Evolutionary conservation across 1,140 invertebrate genomes (phyloP).

Genomic region (Heliconius hermathena): DNA sequence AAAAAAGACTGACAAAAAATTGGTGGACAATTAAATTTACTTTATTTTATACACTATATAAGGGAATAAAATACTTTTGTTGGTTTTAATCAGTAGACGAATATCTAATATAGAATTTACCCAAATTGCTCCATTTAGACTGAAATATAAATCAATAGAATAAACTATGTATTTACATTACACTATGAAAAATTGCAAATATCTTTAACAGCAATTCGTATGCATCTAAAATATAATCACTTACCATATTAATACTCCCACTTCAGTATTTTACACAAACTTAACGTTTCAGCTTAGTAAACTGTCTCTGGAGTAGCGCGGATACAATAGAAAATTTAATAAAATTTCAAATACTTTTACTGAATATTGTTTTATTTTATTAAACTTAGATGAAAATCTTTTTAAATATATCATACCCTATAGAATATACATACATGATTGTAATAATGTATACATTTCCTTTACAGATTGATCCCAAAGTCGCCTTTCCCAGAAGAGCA

Average conservation of each 20-base stretch:
- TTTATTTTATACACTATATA: too few species aligned
- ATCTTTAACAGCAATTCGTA: not conserved
- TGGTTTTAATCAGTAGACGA: too few species aligned
- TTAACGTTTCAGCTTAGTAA: not conserved
- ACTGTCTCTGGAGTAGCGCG: not conserved
- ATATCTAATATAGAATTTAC: too few species aligned
- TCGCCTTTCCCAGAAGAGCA: conserved; percentile 99
- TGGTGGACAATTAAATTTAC: too few species aligned
- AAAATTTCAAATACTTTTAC: not conserved
- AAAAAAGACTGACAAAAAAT: too few species aligned
- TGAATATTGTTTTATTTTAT: not conserved
- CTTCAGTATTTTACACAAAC: not conserved
- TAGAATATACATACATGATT: not conserved
- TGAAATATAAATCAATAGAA: too few species aligned
- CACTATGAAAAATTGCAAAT: too few species aligned
- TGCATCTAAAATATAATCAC: not conserved
- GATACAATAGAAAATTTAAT: not conserved
- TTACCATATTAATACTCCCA: not conserved
- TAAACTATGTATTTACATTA: too few species aligned
- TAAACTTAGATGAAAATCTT: not conserved
- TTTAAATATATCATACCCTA: not conserved
- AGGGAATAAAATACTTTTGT: too few species aligned
- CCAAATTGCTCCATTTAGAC: too few species aligned
- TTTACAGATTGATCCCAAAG: conserved; percentile 99
- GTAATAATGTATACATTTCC: conserved; percentile 24